A percentile compares a stretch with the other conserved stretches of the same genome.
Conservation (phyloP, 2,113 vertebrate species). For the Lonchura striata region DNA sequence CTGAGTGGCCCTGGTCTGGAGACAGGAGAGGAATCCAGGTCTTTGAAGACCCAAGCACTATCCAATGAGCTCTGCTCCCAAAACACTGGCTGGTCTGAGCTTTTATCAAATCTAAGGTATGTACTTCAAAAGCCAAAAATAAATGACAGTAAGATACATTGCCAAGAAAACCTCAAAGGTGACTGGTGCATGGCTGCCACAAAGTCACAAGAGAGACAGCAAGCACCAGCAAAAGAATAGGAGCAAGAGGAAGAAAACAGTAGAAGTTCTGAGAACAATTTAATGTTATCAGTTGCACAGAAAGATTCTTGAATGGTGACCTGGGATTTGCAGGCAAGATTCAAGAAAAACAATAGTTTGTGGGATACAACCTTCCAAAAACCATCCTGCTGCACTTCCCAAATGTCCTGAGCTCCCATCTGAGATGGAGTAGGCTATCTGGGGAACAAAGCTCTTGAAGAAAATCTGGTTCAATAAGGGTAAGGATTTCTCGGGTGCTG, state of each 20-base stretch:
- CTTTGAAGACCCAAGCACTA: not conserved
- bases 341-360: not conserved
- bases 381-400: not conserved
- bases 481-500: not conserved
- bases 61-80: not conserved
- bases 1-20: not conserved
- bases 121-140: not conserved
- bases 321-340: not conserved
- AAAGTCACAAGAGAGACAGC: not conserved
- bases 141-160: not conserved
- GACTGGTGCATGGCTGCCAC: not conserved
- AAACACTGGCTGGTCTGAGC: not conserved
- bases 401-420: not conserved
- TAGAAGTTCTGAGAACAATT: not conserved
- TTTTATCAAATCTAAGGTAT: not conserved
- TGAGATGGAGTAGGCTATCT: not conserved
- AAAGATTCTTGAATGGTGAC: not conserved
- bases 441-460: not conserved
- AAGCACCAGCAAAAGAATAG: not conserved
- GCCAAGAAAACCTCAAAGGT: not conserved
- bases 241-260: not conserved
- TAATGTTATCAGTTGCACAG: not conserved
- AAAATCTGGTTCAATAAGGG: not conserved
- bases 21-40: not conserved
- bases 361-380: not conserved